phyloP scores from a whole-genome alignment of 2,888 invertebrate genomes.

The Eulithis testata region DNA sequence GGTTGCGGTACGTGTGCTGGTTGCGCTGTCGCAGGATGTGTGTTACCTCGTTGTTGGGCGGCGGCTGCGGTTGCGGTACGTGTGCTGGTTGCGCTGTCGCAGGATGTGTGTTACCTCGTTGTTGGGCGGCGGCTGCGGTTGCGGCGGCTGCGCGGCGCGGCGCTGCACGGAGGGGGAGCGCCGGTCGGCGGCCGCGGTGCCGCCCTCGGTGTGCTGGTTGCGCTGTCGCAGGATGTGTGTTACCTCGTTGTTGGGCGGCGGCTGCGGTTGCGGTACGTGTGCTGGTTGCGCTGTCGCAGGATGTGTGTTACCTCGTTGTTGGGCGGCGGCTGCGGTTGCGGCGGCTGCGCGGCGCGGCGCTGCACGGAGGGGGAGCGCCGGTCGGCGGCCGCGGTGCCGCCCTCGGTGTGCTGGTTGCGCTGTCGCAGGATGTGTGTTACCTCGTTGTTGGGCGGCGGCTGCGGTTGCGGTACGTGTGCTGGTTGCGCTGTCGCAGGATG shows the following conservation, averaged over 20 bases:
- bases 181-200: constrained; percentile 69
- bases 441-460: constrained; percentile 77
- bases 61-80: constrained; percentile 68
- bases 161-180: constrained; percentile 78
- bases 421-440: constrained; percentile 92
- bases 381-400: constrained; percentile 67
- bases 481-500: no score
- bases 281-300: no score
- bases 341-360: constrained; percentile 73
- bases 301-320: constrained; percentile 77
- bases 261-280: constrained; percentile 67
- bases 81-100: no score
- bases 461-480: constrained; percentile 63
- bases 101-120: constrained; percentile 77
- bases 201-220: constrained; percentile 77
- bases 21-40: no score
- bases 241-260: constrained; percentile 77
- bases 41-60: constrained; percentile 73
- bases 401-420: constrained; percentile 86
- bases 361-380: constrained; percentile 77
- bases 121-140: constrained; percentile 72
- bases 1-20: no score
- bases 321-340: constrained; percentile 69
- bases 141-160: constrained; percentile 69
- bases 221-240: constrained; percentile 95